phyloP scores from a whole-genome alignment of 2,113 vertebrate genomes.

The Paramormyrops kingsleyae region DNA sequence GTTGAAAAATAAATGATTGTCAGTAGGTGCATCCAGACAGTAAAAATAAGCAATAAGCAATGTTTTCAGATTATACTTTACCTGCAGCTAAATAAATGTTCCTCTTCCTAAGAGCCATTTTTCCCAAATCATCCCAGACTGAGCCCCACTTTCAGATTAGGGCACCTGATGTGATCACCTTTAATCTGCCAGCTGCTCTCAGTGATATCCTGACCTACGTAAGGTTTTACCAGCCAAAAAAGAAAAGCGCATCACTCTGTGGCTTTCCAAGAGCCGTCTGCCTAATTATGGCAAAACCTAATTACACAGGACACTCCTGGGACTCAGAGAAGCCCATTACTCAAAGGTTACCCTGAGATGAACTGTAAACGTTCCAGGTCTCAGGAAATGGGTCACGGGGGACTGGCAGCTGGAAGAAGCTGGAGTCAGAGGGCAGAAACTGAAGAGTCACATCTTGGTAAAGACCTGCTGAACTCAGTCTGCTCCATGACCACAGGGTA shows the following conservation, averaged over 20 bases:
- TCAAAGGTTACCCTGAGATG: conserved; percentile 2
- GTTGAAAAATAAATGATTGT: background rate
- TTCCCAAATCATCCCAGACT: background rate
- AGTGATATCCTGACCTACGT: background rate
- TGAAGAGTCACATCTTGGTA: background rate
- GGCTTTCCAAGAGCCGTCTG: background rate
- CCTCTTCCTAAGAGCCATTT: background rate
- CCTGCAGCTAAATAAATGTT: background rate
- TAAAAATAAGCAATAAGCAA: background rate
- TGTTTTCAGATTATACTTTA: background rate
- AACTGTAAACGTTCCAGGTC: background rate
- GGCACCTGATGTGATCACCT: background rate
- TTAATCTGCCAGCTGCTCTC: background rate
- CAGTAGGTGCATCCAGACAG: background rate
- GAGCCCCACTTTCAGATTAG: background rate
- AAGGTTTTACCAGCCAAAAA: background rate
- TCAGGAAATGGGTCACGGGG: background rate
- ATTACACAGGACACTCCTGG: background rate
- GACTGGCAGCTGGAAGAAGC: background rate
- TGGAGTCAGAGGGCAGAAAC: background rate
- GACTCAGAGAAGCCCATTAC: background rate
- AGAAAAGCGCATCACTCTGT: background rate
- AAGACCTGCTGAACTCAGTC: background rate
- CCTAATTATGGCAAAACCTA: background rate
- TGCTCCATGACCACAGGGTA: background rate